Percentiles rank a stretch among this genome's conserved stretches.
Conservation (phyloP, 1,140 invertebrate genomes). For the Drosophila ironensis region DNA sequence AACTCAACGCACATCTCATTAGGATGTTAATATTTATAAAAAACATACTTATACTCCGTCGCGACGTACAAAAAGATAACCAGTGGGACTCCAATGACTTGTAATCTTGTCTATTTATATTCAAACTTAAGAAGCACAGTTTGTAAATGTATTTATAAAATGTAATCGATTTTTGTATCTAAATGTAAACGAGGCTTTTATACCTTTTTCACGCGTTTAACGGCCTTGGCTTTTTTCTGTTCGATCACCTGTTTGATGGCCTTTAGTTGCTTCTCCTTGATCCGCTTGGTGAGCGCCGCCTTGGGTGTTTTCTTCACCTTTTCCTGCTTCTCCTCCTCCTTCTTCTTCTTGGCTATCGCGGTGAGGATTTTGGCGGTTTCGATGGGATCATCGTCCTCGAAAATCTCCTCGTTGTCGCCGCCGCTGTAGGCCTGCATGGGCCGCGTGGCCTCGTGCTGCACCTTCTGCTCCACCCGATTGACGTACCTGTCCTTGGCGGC, state of each 20-base stretch:
- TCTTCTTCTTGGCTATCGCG: slow-evolving; percentile 63
- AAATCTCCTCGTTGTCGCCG: slow-evolving; percentile 83
- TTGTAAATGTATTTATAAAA: slow-evolving; percentile 60
- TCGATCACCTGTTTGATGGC: slow-evolving; percentile 63
- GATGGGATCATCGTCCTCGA: slow-evolving; percentile 83
- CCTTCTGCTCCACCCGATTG: slow-evolving; percentile 90
- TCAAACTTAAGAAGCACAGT: slow-evolving; percentile 48
- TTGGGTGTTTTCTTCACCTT: slow-evolving; percentile 50
- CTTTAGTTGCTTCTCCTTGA: slow-evolving; percentile 76
- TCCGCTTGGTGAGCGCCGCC: slow-evolving; percentile 57
- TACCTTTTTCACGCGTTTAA: slow-evolving; percentile 54
- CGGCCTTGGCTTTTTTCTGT: slow-evolving; percentile 54
- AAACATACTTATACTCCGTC: slow-evolving; percentile 26
- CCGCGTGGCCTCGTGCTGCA: slow-evolving; percentile 86
- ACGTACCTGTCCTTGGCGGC: slow-evolving; percentile 90
- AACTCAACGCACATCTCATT: slow-evolving; percentile 60
- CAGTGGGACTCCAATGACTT: slow-evolving; percentile 14
- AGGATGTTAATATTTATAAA: slow-evolving; percentile 44
- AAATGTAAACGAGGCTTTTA: slow-evolving; percentile 52
- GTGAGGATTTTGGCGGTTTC: slow-evolving; percentile 79
- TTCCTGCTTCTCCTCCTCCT: slow-evolving; percentile 36
- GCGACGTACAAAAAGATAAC: slow-evolving; percentile 37
- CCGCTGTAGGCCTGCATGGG: slow-evolving; percentile 87
- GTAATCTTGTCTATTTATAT: slow-evolving; percentile 37
- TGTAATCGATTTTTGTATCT: slow-evolving; percentile 56